Evolutionary conservation across 1,140 invertebrate genomes (phyloP), one percentile per base, ranked within the genome.

Genomic region (Panagrolaimus sp.): DNA sequence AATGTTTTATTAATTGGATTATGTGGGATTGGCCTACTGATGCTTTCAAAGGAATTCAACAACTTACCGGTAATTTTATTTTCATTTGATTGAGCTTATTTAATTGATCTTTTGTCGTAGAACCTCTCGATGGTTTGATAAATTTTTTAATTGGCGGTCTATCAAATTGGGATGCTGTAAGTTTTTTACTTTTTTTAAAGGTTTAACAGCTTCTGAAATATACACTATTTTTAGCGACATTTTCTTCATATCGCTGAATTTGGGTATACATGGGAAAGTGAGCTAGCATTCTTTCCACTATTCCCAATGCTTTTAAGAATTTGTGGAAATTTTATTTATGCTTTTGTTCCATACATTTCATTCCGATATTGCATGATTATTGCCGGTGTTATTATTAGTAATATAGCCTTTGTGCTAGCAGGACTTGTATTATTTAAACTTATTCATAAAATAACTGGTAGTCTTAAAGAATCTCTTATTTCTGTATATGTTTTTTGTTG

Each of bases 161-260:
- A 7, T 51, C 57, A 0, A 44, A 74, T 43, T 77, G 75, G 75
- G 75, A 77, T 68, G 43, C 76, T 23, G n/a, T n/a, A n/a, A n/a
- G n/a, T n/a, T n/a, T n/a, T n/a, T n/a, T n/a, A n/a, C n/a, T n/a
- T n/a, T n/a, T n/a, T n/a, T n/a, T n/a, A n/a, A n/a, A n/a, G n/a
- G n/a, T n/a, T n/a, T n/a, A n/a, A n/a, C n/a, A n/a, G n/a, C n/a
- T n/a, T n/a, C n/a, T n/a, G n/a, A n/a, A n/a, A n/a, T n/a, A n/a
- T n/a, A n/a, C n/a, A n/a, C n/a, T n/a, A n/a, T n/a, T n/a, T n/a
- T n/a, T n/a, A n/a, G n/a, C 65, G 73, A 27, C 75, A 78, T 44
- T 79, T 77, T 68, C 43, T 77, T 16, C 75, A 77, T 25, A 76
- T 78, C 42, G 75, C 76, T 11, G 73, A 77, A 68, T 78, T 73